These are phyloP conservation scores for Castor canadensis DNA, from an alignment of 2,113 vertebrate genomes.

Conservation along the genomic window DNA sequence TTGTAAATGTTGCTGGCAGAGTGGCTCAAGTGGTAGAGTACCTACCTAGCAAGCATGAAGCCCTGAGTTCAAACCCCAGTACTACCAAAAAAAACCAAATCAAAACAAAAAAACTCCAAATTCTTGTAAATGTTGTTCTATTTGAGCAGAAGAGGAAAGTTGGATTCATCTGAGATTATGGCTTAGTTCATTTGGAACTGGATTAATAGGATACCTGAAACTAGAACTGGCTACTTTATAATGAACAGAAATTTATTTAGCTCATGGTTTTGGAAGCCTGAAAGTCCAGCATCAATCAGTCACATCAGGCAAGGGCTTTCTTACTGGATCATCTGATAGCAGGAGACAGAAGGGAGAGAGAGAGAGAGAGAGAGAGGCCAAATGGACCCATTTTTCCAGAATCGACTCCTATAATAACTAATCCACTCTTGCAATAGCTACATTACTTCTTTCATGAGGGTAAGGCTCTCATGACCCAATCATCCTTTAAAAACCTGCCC, in stretches of 20 bases:
- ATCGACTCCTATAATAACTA: not conserved
- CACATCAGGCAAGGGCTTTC: not conserved
- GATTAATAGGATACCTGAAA: not conserved
- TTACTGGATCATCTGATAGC: not conserved
- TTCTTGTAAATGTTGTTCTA: constrained; percentile 37
- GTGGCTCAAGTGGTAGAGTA: too few species aligned
- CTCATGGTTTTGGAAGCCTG: not conserved
- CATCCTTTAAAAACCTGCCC: not conserved
- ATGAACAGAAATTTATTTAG: not conserved
- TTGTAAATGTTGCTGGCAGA: not conserved
- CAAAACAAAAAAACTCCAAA: not conserved
- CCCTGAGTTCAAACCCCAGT: too few species aligned
- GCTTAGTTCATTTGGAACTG: not conserved
- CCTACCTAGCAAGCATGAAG: too few species aligned
- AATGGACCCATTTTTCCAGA: not conserved
- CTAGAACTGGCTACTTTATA: not conserved
- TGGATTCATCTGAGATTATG: not conserved
- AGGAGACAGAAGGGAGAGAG: not conserved
- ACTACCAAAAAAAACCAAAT: too few species aligned
- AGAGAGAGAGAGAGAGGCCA: not conserved
- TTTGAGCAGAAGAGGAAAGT: not conserved
- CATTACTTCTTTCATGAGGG: not conserved
- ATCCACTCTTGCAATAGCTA: too few species aligned
- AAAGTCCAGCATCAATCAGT: not conserved
- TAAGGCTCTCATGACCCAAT: not conserved